A percentile compares a stretch with the other conserved stretches of the same genome.
phyloP scores from a whole-genome alignment of 1,140 invertebrate genomes.

The Hyposmocoma kahamanoa region DNA sequence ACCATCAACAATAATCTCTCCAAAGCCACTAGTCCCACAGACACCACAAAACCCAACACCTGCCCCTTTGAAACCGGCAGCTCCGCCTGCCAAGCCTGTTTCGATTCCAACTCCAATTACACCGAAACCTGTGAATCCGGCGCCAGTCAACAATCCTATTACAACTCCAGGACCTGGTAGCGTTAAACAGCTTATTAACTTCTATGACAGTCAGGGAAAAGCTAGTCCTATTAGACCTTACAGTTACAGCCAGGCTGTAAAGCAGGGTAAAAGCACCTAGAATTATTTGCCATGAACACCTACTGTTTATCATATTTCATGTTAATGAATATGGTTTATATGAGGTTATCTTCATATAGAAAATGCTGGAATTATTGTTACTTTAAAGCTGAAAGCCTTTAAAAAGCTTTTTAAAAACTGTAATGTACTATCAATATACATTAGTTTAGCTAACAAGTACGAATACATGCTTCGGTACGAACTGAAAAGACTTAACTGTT shows the following conservation, averaged over 20 bases:
- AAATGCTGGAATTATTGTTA: too few relatives aligned
- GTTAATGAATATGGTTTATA: too few relatives aligned
- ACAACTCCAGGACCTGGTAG: constrained; percentile 58
- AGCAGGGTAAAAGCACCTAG: constrained; percentile 49
- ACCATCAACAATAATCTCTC: background rate
- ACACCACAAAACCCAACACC: constrained; percentile 9
- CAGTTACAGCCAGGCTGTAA: constrained; percentile 58
- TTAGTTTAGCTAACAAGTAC: too few relatives aligned
- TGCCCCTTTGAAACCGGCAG: background rate
- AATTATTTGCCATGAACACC: too few relatives aligned
- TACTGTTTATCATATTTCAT: too few relatives aligned
- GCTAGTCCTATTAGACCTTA: constrained; percentile 55
- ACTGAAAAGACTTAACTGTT: too few relatives aligned
- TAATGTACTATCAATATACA: too few relatives aligned
- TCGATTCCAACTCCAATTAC: constrained; percentile 27
- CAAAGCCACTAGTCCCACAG: background rate
- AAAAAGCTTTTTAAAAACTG: too few relatives aligned
- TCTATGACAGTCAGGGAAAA: constrained; percentile 60
- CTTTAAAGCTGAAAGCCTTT: too few relatives aligned
- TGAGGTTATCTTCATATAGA: too few relatives aligned
- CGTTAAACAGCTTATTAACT: constrained; percentile 55
- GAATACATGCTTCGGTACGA: too few relatives aligned
- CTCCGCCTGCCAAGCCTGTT: constrained; percentile 3
- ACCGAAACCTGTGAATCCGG: constrained; percentile 45
- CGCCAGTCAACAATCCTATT: constrained; percentile 31